These are phyloP conservation scores for Callionymus lyra DNA, from an alignment of 2,113 vertebrate genomes.

Conservation along the genomic window DNA sequence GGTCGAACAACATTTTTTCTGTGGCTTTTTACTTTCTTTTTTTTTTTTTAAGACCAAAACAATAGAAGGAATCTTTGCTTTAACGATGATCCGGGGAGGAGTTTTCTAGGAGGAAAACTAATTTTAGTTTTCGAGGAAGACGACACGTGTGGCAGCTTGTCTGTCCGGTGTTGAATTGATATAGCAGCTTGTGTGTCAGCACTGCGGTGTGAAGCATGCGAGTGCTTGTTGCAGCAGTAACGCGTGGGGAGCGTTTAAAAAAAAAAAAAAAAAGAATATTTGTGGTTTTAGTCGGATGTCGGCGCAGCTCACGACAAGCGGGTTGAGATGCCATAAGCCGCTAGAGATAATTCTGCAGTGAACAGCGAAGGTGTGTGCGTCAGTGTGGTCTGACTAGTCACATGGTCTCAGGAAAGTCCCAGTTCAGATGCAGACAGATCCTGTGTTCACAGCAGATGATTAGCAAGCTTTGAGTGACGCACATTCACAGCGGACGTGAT, in stretches of 20 bases:
- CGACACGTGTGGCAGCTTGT: conserved; percentile 3
- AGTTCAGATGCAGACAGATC: conserved; percentile 19
- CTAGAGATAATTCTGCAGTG: conserved; percentile 29
- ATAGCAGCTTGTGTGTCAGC: background rate
- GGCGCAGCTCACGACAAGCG: conserved; percentile 9
- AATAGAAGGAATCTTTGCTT: background rate
- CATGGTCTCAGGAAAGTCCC: conserved; percentile 57
- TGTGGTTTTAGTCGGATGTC: conserved; percentile 1
- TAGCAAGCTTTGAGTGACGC: conserved; percentile 20
- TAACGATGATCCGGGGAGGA: background rate
- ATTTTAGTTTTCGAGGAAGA: conserved; percentile 23
- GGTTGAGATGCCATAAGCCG: conserved; percentile 17
- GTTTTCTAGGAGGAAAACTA: conserved; percentile 20
- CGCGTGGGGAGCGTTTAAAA: too few species aligned
- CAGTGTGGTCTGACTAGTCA: conserved; percentile 43
- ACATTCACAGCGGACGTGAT: conserved; percentile 11
- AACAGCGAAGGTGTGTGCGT: conserved; percentile 24
- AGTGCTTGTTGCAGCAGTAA: background rate
- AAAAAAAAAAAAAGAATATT: background rate
- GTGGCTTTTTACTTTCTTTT: background rate
- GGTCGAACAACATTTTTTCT: conserved; percentile 13
- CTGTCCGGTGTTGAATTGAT: conserved; percentile 2
- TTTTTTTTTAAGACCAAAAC: background rate
- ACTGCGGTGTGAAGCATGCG: background rate
- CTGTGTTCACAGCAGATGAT: conserved; percentile 7